Conservation (phyloP, 1,140 invertebrate species). For the Anastatus disparis region DNA sequence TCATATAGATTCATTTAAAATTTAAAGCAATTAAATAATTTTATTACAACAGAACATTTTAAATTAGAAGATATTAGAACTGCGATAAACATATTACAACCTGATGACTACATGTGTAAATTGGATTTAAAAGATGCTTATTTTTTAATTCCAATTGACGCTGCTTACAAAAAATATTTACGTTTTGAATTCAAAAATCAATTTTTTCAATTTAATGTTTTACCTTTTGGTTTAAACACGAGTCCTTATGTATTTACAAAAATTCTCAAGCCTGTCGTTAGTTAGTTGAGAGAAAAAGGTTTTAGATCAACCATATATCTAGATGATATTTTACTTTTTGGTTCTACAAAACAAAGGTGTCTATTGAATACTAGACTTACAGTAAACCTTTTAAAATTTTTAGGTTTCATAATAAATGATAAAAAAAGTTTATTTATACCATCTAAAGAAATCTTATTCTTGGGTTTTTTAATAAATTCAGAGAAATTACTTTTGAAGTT, state of each 20-base stretch:
- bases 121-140: too few species aligned
- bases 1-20: slow-evolving; percentile 49
- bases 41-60: slow-evolving; percentile 45
- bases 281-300: not conserved
- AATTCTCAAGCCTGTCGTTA: slow-evolving; percentile 6
- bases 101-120: too few species aligned
- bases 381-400: not conserved
- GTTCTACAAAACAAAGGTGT: not conserved
- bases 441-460: not conserved
- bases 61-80: too few species aligned
- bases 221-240: slow-evolving; percentile 29
- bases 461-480: not conserved
- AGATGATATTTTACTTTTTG: not conserved
- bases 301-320: slow-evolving; percentile 8
- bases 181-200: slow-evolving; percentile 30
- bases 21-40: slow-evolving; percentile 48
- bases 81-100: too few species aligned
- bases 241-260: slow-evolving; percentile 36
- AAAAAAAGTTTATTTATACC: not conserved
- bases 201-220: slow-evolving; percentile 27
- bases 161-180: slow-evolving; percentile 12
- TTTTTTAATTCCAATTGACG: slow-evolving; percentile 10
- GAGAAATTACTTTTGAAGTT: not conserved
- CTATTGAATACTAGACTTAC: not conserved
- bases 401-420: not conserved